Base-by-base conservation (phyloP, 2,113 vertebrate genomes). In the Grus americana region DNA sequence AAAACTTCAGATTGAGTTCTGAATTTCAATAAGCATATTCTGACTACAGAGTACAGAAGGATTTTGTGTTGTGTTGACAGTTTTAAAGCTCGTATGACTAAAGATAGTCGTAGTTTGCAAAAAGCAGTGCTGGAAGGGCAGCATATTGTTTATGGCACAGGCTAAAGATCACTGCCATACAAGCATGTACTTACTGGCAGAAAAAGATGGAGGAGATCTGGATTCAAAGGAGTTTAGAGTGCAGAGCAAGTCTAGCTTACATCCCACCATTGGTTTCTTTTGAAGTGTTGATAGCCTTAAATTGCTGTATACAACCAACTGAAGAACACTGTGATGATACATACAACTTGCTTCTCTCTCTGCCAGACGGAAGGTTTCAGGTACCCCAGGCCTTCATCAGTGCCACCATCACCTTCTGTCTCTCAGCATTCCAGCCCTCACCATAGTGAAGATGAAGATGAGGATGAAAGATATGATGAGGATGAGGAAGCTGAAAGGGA, bases 401-500 rank as follows among this genome's bases (percentile, higher is more conserved):
- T 99, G 32, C 99, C 99, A 9, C 99, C 99, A 8, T 99, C 99
- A 2, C 99, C 99, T n/a, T 98, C 98, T 0, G 98, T 96, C 47
- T 99, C 99, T 34, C 90, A 99, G 95, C 98, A 98, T 96, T 99
- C 99, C 92, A 99, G 98, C 61, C 99, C 99, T 13, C 99, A 98
- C 71, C 98, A 99, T 92, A 99, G 99, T 1, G 98, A 99, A 84
- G 96, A 96, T 2, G 98, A 97, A 15, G 98, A 98, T 3, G 98
- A 98, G 12, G 97, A 99, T 2, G 99, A 99, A 86, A 95, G 98
- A 38, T 99, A 99, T 0, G 97, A 99, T 5, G 99, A 99, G 95
- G 99, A 99, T 4, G 98, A 99, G 94, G 99, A 99, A 88, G 99
- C 99, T 0, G 98, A 99, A 96, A 98, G 98, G 96, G 99, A 99